phyloP scores from a whole-genome alignment of 2,888 invertebrate species.

The Anoncus sp. region DNA sequence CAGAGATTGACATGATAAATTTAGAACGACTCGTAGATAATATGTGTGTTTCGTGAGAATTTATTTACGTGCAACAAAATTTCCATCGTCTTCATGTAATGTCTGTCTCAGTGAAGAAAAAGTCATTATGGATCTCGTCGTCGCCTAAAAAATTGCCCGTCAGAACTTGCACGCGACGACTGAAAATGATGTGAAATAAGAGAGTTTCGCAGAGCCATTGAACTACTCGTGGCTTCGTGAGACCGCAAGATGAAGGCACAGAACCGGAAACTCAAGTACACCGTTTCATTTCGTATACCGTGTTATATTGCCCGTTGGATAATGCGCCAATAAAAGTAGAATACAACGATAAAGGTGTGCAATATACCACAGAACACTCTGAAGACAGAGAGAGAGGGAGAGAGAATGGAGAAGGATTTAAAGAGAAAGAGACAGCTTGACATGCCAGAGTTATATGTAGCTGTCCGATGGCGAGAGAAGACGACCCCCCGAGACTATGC shows the following conservation, averaged over 20 bases:
- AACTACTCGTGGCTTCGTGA: constrained; percentile 11
- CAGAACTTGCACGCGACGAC: neutral
- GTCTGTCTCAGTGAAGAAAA: neutral
- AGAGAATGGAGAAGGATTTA: constrained; percentile 6
- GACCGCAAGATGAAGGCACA: constrained; percentile 7
- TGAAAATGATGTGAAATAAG: constrained; percentile 12
- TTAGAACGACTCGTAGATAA: neutral
- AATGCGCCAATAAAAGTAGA: constrained; percentile 66
- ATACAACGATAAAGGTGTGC: constrained; percentile 51
- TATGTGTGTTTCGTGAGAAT: constrained; percentile 6
- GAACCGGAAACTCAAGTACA: constrained; percentile 28
- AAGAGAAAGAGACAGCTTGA: constrained; percentile 25
- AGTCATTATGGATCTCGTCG: constrained; percentile 17
- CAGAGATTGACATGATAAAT: neutral
- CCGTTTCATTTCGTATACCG: constrained; percentile 28
- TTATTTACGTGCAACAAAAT: constrained; percentile 9
- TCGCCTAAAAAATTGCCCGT: neutral
- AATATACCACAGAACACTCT: neutral
- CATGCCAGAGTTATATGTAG: constrained; percentile 34
- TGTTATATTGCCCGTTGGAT: constrained; percentile 50
- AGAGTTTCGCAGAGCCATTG: constrained; percentile 11
- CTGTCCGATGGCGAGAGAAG: constrained; percentile 29
- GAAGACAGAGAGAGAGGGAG: constrained; percentile 5
- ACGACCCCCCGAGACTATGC: constrained; percentile 37
- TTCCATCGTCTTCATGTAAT: neutral